Conservation (phyloP, 2,113 vertebrate species). For the Australoheros scitulus region DNA sequence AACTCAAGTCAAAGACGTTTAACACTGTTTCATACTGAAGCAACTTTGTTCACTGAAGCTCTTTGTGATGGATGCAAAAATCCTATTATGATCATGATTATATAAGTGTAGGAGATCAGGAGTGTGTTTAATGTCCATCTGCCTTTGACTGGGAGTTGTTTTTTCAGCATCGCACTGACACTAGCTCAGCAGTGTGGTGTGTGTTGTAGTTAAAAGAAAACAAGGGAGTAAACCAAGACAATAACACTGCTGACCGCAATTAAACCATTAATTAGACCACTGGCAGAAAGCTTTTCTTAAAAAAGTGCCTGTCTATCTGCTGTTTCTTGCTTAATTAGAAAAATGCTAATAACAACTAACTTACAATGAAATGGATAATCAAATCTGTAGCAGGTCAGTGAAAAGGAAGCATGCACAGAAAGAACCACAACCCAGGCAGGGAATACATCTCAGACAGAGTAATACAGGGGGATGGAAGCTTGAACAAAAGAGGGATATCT, state of each 20-base stretch:
- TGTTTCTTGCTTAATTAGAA: not conserved
- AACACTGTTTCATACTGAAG: not conserved
- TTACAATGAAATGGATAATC: not conserved
- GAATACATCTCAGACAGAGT: slow-evolving; percentile 28
- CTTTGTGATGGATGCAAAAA: not conserved
- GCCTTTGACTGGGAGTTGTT: slow-evolving; percentile 38
- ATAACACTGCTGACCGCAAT: not conserved
- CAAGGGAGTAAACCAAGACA: slow-evolving; percentile 10
- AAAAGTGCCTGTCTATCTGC: not conserved
- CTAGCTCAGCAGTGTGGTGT: slow-evolving; percentile 31
- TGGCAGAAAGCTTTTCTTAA: not conserved
- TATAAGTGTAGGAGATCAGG: slow-evolving; percentile 23
- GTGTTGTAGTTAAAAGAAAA: slow-evolving; percentile 10
- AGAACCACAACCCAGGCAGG: not conserved
- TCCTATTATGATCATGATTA: not conserved
- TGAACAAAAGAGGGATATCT: slow-evolving; percentile 55
- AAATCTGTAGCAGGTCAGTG: not conserved
- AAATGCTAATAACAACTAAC: not conserved
- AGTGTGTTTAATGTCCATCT: slow-evolving; percentile 3
- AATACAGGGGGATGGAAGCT: slow-evolving; percentile 30
- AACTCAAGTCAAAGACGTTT: not conserved
- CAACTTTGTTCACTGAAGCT: not conserved
- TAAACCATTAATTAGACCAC: slow-evolving; percentile 1
- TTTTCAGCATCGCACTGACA: not conserved
- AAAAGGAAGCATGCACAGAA: not conserved